Percentiles rank a stretch among this genome's conserved stretches.
Evolutionary conservation across 2,113 vertebrate species (phyloP).

Genomic region (Physeter macrocephalus): DNA sequence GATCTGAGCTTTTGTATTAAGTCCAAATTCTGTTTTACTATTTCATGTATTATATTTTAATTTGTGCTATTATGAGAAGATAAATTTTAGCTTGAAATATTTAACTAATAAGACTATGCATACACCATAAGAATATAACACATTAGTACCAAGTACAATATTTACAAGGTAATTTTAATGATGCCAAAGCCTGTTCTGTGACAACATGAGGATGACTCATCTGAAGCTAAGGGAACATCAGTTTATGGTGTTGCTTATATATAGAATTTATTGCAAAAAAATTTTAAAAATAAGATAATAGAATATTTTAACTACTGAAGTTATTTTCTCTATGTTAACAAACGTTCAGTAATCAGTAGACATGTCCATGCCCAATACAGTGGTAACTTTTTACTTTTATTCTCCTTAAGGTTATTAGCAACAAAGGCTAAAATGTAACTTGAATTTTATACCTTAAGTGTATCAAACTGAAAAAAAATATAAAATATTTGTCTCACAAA

Average conservation of each 20-base stretch:
- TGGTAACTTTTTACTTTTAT: not conserved
- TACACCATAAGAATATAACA: not conserved
- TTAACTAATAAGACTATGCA: not conserved
- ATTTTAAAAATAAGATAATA: not conserved
- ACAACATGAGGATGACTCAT: not conserved
- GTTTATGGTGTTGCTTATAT: not conserved
- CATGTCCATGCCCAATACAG: not conserved
- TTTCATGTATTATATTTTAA: not conserved
- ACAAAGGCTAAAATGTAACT: not conserved
- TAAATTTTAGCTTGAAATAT: not conserved
- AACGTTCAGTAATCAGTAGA: not conserved
- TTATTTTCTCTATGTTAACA: not conserved
- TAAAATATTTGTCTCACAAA: not conserved
- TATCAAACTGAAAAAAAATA: not conserved
- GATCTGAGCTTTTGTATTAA: not conserved
- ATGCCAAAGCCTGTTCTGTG: not conserved
- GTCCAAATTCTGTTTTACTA: not conserved
- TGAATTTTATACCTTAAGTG: not conserved
- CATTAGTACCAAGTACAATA: not conserved
- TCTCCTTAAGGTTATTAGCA: not conserved
- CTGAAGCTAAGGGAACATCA: not conserved
- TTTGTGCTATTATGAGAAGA: not conserved
- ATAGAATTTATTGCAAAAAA: not conserved
- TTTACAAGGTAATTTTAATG: slow-evolving; percentile 19
- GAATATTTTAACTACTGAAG: not conserved